phyloP scores from a whole-genome alignment of 92 coral and sea anemone species.

The Epizoanthus scotinus region DNA sequence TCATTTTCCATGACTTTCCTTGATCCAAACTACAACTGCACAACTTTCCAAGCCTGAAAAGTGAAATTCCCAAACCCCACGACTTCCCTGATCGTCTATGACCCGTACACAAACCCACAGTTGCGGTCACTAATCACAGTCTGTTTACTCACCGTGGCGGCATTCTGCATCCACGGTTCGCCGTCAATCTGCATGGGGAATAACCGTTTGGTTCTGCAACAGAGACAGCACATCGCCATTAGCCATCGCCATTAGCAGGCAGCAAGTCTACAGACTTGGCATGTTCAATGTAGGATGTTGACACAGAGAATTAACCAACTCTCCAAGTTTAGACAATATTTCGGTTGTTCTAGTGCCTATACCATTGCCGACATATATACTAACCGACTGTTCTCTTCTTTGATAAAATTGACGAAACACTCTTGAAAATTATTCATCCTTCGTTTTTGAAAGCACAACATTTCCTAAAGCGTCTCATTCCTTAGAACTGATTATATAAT shows the following conservation, averaged over 20 bases:
- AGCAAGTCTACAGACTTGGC: neutral
- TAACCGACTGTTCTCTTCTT: neutral
- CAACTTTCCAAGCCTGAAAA: too few relatives aligned
- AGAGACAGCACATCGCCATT: neutral
- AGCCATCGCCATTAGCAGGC: neutral
- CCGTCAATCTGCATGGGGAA: constrained; percentile 99
- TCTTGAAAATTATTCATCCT: too few relatives aligned
- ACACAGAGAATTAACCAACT: too few relatives aligned
- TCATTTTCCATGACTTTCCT: too few relatives aligned
- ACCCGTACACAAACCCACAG: too few relatives aligned
- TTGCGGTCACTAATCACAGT: neutral
- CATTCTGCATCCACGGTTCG: constrained; percentile 97
- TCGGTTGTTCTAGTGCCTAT: neutral
- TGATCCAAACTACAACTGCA: too few relatives aligned
- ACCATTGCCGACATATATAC: neutral
- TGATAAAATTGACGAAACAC: too few relatives aligned
- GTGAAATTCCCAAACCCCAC: neutral
- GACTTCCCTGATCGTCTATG: neutral
- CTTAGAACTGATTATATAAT: too few relatives aligned
- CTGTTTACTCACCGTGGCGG: constrained; percentile 83
- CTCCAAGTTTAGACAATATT: too few relatives aligned
- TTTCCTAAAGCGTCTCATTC: too few relatives aligned
- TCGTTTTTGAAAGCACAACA: too few relatives aligned
- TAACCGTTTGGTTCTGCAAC: constrained; percentile 80
- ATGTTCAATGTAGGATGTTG: too few relatives aligned